Evolutionary conservation across 2,797 vertebrate genomes (phyloP), one percentile per base, ranked within the genome.

Genomic region (Dallia pectoralis): DNA sequence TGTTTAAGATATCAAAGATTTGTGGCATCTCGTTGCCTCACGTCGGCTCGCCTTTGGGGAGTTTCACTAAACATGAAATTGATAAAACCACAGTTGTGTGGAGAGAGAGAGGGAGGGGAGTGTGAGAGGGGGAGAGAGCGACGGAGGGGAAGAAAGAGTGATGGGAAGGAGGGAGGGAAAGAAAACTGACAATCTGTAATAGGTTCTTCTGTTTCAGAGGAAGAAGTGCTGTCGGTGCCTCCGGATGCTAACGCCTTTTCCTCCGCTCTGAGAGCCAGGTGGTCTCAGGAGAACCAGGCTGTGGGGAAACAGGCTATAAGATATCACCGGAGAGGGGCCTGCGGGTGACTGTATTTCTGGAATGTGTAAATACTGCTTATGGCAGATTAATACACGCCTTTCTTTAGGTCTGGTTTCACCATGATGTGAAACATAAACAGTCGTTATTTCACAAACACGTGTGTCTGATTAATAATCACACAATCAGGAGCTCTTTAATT

Each of bases 1-100:
- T 90, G 91, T 92, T 93, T 93, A 92, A 92, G 91, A 92, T 93
- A 93, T 93, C 91, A 91, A 92, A 92, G 89, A 90, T 92, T 89
- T 88, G 87, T 70, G 82, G 88, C 89, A 81, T 91, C 88, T 89
- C 79, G 72, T 87, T 91, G 89, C 87, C 85, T 88, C 70, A 82
- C 86, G 84, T 89, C 73, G 84, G 81, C 82, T 87, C 85, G 85
- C 86, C 89, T 86, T 78, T 85, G 78, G 91, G 92, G 91, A 91
- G 86, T 91, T 93, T 91, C 84, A 86, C 86, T 86, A 91, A 91
- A 91, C 91, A 91, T 91, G 90, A 90, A 90, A 91, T 89, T 84
- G 89, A 92, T 91, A 91, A 89, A 91, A 89, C 87, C 85, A 87
- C 85, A 87, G 76, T 78, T 80, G 84, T 85, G 86, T 83, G 81